A percentile compares a stretch with the other conserved stretches of the same genome.
Conservation (phyloP, 2,888 invertebrate species). For the Latheticus oryzae region DNA sequence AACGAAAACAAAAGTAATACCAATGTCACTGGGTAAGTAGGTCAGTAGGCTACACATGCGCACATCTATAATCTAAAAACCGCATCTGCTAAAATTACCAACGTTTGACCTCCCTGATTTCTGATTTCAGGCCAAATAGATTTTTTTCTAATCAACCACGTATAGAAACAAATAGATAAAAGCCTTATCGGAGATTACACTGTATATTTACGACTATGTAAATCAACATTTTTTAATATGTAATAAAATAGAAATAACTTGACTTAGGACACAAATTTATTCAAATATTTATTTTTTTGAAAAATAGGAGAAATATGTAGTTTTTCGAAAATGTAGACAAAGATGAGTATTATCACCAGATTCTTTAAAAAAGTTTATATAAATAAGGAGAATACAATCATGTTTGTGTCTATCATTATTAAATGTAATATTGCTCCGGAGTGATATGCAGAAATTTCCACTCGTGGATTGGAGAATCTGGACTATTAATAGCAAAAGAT, state of each 20-base stretch:
- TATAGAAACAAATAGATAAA: conserved; percentile 21
- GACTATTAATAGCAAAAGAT: conserved; percentile 24
- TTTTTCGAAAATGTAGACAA: no score
- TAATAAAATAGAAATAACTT: no score
- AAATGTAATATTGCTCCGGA: no score
- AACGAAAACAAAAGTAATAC: conserved; percentile 65
- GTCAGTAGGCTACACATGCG: conserved; percentile 69
- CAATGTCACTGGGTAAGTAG: conserved; percentile 54
- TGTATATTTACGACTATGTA: no score
- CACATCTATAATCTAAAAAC: conserved; percentile 55
- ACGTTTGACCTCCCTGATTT: conserved; percentile 31
- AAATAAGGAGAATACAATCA: no score
- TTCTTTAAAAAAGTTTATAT: no score
- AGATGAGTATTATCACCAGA: no score
- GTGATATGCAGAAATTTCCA: conserved; percentile 3
- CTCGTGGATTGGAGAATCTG: neutral
- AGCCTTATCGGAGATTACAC: conserved; percentile 11
- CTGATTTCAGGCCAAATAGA: conserved; percentile 31
- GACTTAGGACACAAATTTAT: no score
- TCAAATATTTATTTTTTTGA: no score
- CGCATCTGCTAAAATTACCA: conserved; percentile 37
- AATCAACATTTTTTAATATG: no score
- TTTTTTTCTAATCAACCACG: conserved; percentile 27
- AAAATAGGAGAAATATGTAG: no score
- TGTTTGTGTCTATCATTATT: no score